Conservation (phyloP, 2,113 vertebrate species). For the Urocolius indicus region DNA sequence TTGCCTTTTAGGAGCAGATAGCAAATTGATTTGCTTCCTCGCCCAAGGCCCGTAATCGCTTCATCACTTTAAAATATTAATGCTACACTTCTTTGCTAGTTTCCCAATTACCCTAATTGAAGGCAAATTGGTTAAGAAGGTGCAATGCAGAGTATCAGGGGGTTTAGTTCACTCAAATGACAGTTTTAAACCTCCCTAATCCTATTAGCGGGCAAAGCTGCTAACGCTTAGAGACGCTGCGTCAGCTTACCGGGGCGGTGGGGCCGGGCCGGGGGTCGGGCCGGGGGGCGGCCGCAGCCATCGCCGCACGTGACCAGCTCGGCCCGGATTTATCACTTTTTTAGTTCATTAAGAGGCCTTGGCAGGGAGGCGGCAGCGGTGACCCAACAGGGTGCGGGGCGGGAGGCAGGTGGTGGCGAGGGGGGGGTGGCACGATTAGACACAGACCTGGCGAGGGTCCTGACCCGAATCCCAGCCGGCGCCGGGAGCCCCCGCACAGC, state of each 20-base stretch:
- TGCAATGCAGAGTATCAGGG: slow-evolving; percentile 84
- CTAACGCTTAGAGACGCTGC: slow-evolving; percentile 87
- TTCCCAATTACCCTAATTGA: slow-evolving; percentile 89
- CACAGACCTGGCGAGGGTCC: slow-evolving; percentile 48
- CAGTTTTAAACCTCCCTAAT: slow-evolving; percentile 88
- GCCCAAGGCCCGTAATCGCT: slow-evolving; percentile 79
- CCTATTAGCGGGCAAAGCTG: slow-evolving; percentile 89
- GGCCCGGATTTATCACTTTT: slow-evolving; percentile 58
- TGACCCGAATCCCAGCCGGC: slow-evolving; percentile 53
- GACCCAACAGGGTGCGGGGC: slow-evolving; percentile 52
- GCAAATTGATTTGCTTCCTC: slow-evolving; percentile 74
- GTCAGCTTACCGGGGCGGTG: slow-evolving; percentile 83
- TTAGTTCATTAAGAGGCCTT: slow-evolving; percentile 71
- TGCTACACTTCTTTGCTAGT: slow-evolving; percentile 82
- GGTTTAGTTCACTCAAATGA: slow-evolving; percentile 91
- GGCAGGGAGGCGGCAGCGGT: slow-evolving; percentile 32
- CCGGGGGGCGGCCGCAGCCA: background rate
- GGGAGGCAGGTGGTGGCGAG: slow-evolving; percentile 14
- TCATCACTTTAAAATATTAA: slow-evolving; percentile 87
- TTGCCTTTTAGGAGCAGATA: slow-evolving; percentile 66
- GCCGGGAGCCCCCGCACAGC: background rate
- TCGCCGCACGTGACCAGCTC: slow-evolving; percentile 52
- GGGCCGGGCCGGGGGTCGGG: slow-evolving; percentile 71
- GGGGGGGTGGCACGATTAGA: slow-evolving; percentile 1
- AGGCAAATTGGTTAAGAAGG: slow-evolving; percentile 88